Evolutionary conservation across 2,797 vertebrate genomes (phyloP).

Genomic region (Salmo trutta): DNA sequence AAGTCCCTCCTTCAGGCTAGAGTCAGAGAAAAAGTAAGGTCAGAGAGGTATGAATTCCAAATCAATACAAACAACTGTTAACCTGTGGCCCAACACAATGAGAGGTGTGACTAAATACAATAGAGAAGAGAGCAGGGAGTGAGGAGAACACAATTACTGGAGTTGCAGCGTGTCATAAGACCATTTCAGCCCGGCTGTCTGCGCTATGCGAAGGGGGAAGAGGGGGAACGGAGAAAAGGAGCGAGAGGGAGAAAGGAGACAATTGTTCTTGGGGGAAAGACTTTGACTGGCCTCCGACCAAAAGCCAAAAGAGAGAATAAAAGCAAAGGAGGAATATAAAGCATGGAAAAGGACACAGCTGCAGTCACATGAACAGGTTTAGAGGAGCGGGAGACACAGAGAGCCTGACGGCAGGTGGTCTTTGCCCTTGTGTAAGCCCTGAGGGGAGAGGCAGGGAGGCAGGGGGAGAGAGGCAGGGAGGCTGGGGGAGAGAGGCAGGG

Average conservation of each 20-base stretch:
- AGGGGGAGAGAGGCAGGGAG: conserved; percentile 28
- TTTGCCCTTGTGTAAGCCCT: conserved; percentile 61
- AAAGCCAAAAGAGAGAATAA: conserved; percentile 45
- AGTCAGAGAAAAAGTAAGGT: conserved; percentile 40
- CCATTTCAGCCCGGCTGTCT: conserved; percentile 31
- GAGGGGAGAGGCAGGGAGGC: conserved; percentile 18
- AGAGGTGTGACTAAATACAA: not conserved
- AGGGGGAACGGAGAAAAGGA: conserved; percentile 35
- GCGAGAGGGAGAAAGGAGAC: conserved; percentile 42
- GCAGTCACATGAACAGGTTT: conserved; percentile 16
- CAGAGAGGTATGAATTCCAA: conserved; percentile 53
- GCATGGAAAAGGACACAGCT: conserved; percentile 42
- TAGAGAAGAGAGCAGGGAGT: not conserved
- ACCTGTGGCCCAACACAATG: not conserved
- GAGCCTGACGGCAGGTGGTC: conserved; percentile 62
- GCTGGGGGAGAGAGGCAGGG: conserved; percentile 32
- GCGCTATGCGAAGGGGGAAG: conserved; percentile 14
- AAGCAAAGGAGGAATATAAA: conserved; percentile 32
- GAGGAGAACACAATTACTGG: conserved; percentile 7
- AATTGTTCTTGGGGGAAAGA: conserved; percentile 70
- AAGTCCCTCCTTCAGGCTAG: conserved; percentile 31
- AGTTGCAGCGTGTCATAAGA: conserved; percentile 21
- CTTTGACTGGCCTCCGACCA: conserved; percentile 68
- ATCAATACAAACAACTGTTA: conserved; percentile 11
- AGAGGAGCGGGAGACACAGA: conserved; percentile 27